A percentile compares a stretch with the other conserved stretches of the same genome.
Conservation (phyloP, 2,888 invertebrate genomes). For the Ormyrus nitidulus region DNA sequence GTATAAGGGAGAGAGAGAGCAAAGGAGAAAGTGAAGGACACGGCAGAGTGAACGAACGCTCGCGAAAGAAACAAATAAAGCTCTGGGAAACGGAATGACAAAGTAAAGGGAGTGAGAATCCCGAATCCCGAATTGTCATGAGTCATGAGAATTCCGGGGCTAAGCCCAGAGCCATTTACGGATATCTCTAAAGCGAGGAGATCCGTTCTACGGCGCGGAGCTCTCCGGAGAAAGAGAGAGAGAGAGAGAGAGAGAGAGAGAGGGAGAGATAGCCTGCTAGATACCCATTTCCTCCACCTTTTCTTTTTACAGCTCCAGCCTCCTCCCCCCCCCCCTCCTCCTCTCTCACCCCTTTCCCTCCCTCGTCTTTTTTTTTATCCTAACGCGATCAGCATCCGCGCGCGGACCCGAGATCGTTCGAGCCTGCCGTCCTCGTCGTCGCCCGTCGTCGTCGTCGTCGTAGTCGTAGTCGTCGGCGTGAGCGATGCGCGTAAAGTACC, state of each 20-base stretch:
- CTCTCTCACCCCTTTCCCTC: background rate
- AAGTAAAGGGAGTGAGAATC: background rate
- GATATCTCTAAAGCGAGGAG: constrained; percentile 53
- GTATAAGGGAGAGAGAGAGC: background rate
- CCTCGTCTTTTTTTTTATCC: constrained; percentile 49
- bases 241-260: background rate
- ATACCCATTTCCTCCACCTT: constrained; percentile 57
- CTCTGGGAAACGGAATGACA: background rate
- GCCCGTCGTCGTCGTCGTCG: too few relatives aligned
- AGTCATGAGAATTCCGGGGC: constrained; percentile 58
- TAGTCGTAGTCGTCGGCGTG: constrained; percentile 41
- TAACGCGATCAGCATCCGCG: constrained; percentile 61
- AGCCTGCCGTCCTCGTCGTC: constrained; percentile 34
- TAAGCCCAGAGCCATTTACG: constrained; percentile 51
- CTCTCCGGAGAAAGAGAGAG: background rate
- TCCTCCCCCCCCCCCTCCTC: constrained; percentile 25
- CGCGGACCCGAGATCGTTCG: constrained; percentile 53
- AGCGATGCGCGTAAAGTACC: constrained; percentile 56
- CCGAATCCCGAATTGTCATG: constrained; percentile 55
- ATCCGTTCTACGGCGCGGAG: constrained; percentile 14
- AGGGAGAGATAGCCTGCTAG: constrained; percentile 33
- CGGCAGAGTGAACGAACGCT: too few relatives aligned
- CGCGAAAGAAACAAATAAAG: background rate
- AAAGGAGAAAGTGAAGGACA: constrained; percentile 4
- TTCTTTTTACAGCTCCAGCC: constrained; percentile 51